These are phyloP conservation scores for Cryptops parisi DNA, from an alignment of 2,888 invertebrate genomes.

Conservation along the genomic window DNA sequence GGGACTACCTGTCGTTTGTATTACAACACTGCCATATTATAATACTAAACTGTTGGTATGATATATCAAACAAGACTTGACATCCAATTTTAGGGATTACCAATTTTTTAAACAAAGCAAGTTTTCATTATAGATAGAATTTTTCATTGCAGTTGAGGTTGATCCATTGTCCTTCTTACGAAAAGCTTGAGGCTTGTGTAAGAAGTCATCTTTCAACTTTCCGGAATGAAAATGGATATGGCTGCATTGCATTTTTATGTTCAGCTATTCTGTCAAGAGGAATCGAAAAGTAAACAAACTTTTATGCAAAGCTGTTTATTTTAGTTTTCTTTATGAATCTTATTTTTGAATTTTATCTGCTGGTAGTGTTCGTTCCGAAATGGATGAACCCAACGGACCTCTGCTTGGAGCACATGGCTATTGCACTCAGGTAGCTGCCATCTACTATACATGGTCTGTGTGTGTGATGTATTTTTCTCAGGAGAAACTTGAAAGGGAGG, in stretches of 20 bases:
- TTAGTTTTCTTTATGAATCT: neutral
- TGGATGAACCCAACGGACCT: slow-evolving; percentile 34
- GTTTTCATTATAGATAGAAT: too few relatives aligned
- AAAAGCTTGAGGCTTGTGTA: slow-evolving; percentile 26
- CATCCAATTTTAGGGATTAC: too few relatives aligned
- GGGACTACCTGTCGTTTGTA: too few relatives aligned
- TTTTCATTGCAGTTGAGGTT: slow-evolving; percentile 19
- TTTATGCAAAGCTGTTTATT: neutral
- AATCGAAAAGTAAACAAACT: slow-evolving; percentile 30
- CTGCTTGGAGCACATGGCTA: slow-evolving; percentile 37
- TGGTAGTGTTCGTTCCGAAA: slow-evolving; percentile 33
- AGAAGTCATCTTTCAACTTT: slow-evolving; percentile 26
- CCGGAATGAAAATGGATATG: slow-evolving; percentile 25
- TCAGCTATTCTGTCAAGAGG: slow-evolving; percentile 36
- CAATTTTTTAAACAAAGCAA: too few relatives aligned
- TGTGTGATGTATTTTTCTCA: too few relatives aligned
- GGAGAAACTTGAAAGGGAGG: too few relatives aligned
- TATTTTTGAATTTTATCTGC: slow-evolving; percentile 11
- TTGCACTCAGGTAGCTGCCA: slow-evolving; percentile 34
- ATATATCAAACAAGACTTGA: too few relatives aligned
- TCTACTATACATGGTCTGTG: slow-evolving; percentile 7
- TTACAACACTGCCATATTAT: too few relatives aligned
- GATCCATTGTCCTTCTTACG: slow-evolving; percentile 25
- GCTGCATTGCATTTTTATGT: slow-evolving; percentile 34
- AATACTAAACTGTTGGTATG: too few relatives aligned